A percentile compares a stretch with the other conserved stretches of the same genome.
Conservation (phyloP, 2,888 invertebrate species). For the Clitarchus hookeri region DNA sequence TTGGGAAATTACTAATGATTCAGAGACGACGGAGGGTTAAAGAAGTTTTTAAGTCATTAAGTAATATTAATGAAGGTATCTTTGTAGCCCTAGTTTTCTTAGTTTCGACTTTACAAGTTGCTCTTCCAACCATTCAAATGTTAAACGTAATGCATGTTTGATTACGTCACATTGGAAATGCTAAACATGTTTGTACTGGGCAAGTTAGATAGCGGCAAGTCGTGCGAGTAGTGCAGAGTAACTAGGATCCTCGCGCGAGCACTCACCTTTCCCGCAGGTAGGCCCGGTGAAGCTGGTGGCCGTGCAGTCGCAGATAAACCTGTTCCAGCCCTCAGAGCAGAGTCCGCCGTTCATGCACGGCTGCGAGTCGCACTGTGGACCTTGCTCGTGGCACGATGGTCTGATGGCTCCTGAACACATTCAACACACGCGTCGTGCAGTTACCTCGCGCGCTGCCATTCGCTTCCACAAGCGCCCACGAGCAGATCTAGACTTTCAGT, state of each 20-base stretch:
- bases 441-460: too few species aligned
- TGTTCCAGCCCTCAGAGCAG: conserved; percentile 94
- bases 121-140: too few species aligned
- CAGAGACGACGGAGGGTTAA: too few species aligned
- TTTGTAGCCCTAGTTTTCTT: too few species aligned
- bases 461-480: too few species aligned
- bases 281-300: conserved; percentile 86
- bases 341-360: conserved; percentile 89
- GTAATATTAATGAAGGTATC: too few species aligned
- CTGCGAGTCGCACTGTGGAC: conserved; percentile 78
- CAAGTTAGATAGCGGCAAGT: background rate
- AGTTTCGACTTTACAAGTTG: too few species aligned
- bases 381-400: conserved; percentile 83
- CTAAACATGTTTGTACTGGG: background rate
- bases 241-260: background rate
- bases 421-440: background rate
- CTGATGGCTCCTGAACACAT: conserved; percentile 75
- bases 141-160: too few species aligned
- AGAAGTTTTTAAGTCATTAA: too few species aligned
- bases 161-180: too few species aligned
- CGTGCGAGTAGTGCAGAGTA: background rate
- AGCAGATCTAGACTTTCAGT: too few species aligned
- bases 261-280: conserved; percentile 83
- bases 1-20: too few species aligned
- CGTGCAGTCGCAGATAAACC: conserved; percentile 92